These are phyloP conservation scores for Xenotilapia flavipinnis DNA, from an alignment of 2,113 vertebrate species.

Conservation along the genomic window DNA sequence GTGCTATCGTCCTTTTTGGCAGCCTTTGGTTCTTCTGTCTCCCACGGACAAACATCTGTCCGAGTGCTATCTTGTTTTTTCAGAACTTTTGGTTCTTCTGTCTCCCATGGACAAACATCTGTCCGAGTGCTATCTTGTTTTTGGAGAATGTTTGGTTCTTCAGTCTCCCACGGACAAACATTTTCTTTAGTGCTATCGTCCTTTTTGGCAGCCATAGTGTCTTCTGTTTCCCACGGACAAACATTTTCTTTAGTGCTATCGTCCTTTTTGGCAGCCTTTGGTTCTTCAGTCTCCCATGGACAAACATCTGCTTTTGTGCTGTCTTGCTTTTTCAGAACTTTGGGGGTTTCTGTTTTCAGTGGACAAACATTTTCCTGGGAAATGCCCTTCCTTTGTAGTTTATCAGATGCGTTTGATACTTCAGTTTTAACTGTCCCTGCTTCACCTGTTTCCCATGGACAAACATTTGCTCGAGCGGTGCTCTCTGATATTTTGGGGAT, in stretches of 20 bases:
- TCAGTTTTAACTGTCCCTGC: not conserved
- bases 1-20: too few species aligned
- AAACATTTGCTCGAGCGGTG: not conserved
- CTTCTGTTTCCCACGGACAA: not conserved
- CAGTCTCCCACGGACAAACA: conserved; percentile 14
- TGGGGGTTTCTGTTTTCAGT: conserved; percentile 24
- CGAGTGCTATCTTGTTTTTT: rapidly evolving
- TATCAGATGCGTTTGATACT: not conserved
- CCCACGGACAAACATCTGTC: conserved; percentile 48
- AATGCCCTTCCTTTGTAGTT: not conserved
- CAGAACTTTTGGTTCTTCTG: rapidly evolving
- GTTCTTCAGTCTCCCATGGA: conserved; percentile 39
- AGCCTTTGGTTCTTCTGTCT: not conserved
- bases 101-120: rapidly evolving
- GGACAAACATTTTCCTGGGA: conserved; percentile 19
- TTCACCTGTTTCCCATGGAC: conserved; percentile 42
- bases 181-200: too few species aligned
- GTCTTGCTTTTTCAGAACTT: conserved; percentile 6
- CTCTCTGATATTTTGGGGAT: not conserved
- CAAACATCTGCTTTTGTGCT: conserved; percentile 3
- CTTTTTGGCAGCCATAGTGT: too few species aligned
- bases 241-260: not conserved
- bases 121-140: rapidly evolving
- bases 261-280: not conserved
- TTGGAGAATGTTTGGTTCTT: not conserved